Evolutionary conservation across 2,797 vertebrate genomes (phyloP).

Genomic region (Serranus cabrilla): DNA sequence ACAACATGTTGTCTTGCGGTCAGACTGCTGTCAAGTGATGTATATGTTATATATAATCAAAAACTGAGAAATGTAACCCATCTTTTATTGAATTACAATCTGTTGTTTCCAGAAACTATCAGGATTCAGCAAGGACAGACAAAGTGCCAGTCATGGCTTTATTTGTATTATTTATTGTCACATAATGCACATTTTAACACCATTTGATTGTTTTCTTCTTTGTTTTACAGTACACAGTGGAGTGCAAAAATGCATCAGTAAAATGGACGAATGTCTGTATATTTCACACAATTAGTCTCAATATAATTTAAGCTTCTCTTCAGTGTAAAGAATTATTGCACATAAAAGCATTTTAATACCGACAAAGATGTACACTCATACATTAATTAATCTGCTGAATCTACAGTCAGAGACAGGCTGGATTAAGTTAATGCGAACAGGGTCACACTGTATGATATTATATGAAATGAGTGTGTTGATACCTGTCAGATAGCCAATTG

Average conservation of each 20-base stretch:
- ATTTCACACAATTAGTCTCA: conserved; percentile 12
- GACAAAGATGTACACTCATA: conserved; percentile 25
- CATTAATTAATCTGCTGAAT: conserved; percentile 16
- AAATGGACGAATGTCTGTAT: not conserved
- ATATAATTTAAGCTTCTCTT: conserved; percentile 31
- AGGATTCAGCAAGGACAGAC: not conserved
- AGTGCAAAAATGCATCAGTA: conserved; percentile 17
- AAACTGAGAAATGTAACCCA: not conserved
- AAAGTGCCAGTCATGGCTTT: not conserved
- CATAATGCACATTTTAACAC: not conserved
- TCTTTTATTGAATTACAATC: too few species aligned
- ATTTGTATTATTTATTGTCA: conserved; percentile 29
- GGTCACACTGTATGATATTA: not conserved
- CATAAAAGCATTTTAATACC: conserved; percentile 21
- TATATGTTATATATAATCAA: not conserved
- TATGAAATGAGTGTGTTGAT: not conserved
- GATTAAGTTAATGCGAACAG: not conserved
- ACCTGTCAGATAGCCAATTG: not conserved
- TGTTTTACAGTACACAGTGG: conserved; percentile 13
- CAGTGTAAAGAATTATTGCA: conserved; percentile 54
- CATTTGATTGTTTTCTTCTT: conserved; percentile 12
- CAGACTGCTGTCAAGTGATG: too few species aligned
- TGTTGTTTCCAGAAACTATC: too few species aligned
- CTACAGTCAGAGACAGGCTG: conserved; percentile 25
- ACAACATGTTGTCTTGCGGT: not conserved